These are phyloP conservation scores for Melanchra persicariae DNA, from an alignment of 2,888 invertebrate species.

Conservation along the genomic window DNA sequence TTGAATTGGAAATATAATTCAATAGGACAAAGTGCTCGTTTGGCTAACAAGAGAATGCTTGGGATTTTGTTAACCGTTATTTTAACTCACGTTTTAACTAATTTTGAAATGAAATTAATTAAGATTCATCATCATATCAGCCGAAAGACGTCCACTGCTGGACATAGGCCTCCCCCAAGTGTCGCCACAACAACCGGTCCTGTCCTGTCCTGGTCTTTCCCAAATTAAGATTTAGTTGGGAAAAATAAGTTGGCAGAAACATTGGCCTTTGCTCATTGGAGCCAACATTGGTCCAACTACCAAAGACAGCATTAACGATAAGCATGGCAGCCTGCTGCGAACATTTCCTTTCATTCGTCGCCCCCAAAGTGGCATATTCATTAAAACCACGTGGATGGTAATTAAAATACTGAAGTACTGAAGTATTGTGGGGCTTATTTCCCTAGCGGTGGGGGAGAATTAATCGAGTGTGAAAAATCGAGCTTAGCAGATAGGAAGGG, in stretches of 20 bases:
- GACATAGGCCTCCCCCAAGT: too few relatives aligned
- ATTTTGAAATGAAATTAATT: not conserved
- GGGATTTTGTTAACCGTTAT: not conserved
- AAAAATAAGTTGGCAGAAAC: not conserved
- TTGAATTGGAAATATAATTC: not conserved
- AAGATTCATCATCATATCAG: too few relatives aligned
- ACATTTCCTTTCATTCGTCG: slow-evolving; percentile 52
- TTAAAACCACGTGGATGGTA: slow-evolving; percentile 60
- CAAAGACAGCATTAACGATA: slow-evolving; percentile 34
- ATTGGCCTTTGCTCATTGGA: slow-evolving; percentile 14
- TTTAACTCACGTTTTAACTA: not conserved
- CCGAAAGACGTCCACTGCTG: too few relatives aligned
- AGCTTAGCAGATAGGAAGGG: slow-evolving; percentile 24
- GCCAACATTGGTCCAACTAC: slow-evolving; percentile 28
- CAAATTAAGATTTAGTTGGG: too few relatives aligned
- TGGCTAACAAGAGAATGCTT: not conserved
- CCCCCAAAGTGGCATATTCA: slow-evolving; percentile 62
- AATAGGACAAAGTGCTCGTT: not conserved
- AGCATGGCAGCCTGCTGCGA: slow-evolving; percentile 35
- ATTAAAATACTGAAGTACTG: slow-evolving; percentile 55
- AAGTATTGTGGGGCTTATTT: slow-evolving; percentile 53
- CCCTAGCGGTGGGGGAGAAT: slow-evolving; percentile 36
- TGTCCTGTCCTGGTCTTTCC: too few relatives aligned
- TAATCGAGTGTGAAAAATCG: slow-evolving; percentile 59
- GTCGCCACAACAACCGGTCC: too few relatives aligned